These are phyloP conservation scores for Calvadosia cruxmelitensis DNA, from an alignment of 30 jellyfish, hydroid and myxozoan species.

Conservation along the genomic window DNA sequence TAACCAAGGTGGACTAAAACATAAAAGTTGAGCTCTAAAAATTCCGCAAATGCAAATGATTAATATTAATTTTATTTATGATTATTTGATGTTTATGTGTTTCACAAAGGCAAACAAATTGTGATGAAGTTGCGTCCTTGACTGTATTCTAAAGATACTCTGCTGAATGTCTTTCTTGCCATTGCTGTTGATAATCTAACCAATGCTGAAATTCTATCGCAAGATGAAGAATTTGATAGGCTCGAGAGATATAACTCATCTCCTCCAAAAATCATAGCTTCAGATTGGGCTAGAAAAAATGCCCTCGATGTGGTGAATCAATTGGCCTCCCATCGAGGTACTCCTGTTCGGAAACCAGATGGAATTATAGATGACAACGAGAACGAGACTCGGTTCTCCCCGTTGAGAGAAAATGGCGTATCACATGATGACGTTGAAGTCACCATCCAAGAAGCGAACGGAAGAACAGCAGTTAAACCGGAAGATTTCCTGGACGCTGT, in stretches of 20 bases:
- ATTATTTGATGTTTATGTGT: not conserved
- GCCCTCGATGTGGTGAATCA: not conserved
- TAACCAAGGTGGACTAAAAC: too few species aligned
- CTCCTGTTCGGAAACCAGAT: not conserved
- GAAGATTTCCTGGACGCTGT: too few species aligned
- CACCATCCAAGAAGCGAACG: not conserved
- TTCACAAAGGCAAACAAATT: too few species aligned
- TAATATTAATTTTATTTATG: not conserved
- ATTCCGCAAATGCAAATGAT: too few species aligned
- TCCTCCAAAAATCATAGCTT: not conserved
- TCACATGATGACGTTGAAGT: not conserved
- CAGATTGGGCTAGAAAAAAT: not conserved
- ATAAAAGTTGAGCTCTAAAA: too few species aligned
- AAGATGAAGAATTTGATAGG: conserved; percentile 83
- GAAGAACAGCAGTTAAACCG: not conserved
- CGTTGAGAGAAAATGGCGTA: not conserved
- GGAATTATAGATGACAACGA: not conserved
- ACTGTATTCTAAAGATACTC: conserved; percentile 48
- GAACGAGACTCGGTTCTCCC: not conserved
- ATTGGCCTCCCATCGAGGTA: not conserved
- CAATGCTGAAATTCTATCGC: conserved; percentile 85
- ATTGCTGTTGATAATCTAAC: conserved; percentile 95
- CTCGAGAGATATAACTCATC: not conserved
- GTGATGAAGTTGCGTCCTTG: too few species aligned
- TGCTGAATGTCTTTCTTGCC: conserved; percentile 82